phyloP scores from a whole-genome alignment of 2,888 invertebrate species.

The Agrotis segetum region DNA sequence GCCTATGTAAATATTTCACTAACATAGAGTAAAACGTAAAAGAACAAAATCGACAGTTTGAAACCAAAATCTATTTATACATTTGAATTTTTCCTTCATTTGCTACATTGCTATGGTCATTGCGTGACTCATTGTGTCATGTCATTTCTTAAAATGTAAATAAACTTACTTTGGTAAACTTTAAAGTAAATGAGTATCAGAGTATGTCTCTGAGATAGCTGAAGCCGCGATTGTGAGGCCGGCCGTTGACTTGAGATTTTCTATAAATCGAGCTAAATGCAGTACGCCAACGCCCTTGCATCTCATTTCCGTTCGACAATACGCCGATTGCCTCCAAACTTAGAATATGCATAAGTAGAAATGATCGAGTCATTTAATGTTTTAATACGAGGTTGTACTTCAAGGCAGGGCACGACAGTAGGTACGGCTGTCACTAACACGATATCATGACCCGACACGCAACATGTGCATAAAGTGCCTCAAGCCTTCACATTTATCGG shows the following conservation, averaged over 20 bases:
- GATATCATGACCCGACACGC: slow-evolving; percentile 28
- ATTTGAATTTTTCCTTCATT: too few relatives aligned
- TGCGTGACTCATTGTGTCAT: slow-evolving; percentile 3
- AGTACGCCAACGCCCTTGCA: slow-evolving; percentile 17
- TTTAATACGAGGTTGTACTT: slow-evolving; percentile 43
- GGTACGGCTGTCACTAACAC: slow-evolving; percentile 29
- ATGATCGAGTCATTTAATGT: slow-evolving; percentile 29
- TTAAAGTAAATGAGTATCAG: background rate
- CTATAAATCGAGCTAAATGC: background rate
- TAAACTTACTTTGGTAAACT: background rate
- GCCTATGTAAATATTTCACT: background rate
- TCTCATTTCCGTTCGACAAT: slow-evolving; percentile 27
- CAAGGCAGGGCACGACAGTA: slow-evolving; percentile 45
- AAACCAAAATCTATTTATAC: background rate
- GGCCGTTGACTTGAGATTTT: background rate
- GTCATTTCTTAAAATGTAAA: slow-evolving; percentile 9
- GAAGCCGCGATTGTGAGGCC: background rate
- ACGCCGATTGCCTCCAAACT: slow-evolving; percentile 22
- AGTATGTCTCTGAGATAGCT: background rate
- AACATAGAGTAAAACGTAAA: too few relatives aligned
- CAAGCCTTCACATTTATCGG: slow-evolving; percentile 48
- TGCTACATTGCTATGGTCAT: background rate
- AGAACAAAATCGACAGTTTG: background rate
- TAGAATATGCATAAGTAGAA: slow-evolving; percentile 32
- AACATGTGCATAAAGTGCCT: slow-evolving; percentile 27